Evolutionary conservation across 1,140 invertebrate species (phyloP), one percentile per base, ranked within the genome.

Genomic region (Orchesella cincta): DNA sequence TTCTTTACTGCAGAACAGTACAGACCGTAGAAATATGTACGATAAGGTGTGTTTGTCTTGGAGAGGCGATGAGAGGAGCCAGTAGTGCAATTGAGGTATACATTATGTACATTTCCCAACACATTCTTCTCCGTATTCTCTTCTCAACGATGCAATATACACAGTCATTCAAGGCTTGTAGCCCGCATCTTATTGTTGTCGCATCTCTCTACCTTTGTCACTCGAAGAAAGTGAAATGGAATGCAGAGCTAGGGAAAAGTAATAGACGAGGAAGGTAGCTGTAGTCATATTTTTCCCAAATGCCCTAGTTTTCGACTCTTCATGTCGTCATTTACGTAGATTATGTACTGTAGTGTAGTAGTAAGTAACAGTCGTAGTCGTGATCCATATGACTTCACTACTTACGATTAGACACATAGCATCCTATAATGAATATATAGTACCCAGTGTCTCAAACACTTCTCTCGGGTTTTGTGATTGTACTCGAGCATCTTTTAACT

Each of bases 201-300:
- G n/a, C n/a, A n/a, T n/a, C n/a, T n/a, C n/a, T n/a, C n/a, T n/a
- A n/a, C n/a, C n/a, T n/a, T n/a, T n/a, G n/a, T n/a, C n/a, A n/a
- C 39, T 8, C 39, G 18, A 46, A 26, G 62, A 67, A 67, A 67
- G 31, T 14, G 20, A 67, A 67, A 12, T 67, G 62, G 33, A 26
- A 67, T 67, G 62, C 62, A 67, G 33, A 46, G 39, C 39, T n/a
- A 46, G 39, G 39, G 18, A 46, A 46, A 46, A 18, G 39, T 46
- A 46, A 57, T 57, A 26, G 52, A 57, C 23, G 14, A 57, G 52
- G 52, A 57, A 26, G 62, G 28, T 26, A 67, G 31, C 8, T 31
- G 31, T 67, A 67, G 26, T 67, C 62, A 67, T 67, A 67, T 67
- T 67, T 67, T 67, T n/a, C 2, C 8, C 62, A 67, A 67, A 67